Conservation (phyloP, 2,888 invertebrate genomes). For the Ecliptopera silaceata region DNA sequence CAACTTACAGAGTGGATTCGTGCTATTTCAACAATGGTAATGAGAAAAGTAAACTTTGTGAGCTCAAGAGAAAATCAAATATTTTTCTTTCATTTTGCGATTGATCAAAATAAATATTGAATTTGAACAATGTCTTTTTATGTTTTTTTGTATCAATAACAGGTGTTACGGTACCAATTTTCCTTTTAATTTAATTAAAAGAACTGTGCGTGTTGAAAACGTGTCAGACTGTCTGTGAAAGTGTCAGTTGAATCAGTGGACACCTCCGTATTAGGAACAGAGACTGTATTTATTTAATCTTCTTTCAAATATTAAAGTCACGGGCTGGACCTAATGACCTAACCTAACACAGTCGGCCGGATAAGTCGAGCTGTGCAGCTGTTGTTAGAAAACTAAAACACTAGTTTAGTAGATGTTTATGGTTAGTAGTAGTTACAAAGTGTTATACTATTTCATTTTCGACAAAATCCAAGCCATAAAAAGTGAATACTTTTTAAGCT, state of each 20-base stretch:
- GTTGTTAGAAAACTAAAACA: constrained; percentile 17
- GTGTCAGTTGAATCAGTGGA: not conserved
- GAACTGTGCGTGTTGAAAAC: constrained; percentile 4
- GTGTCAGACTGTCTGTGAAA: constrained; percentile 5
- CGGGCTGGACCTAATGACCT: constrained; percentile 22
- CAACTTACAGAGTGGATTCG: constrained; percentile 8
- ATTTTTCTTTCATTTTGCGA: constrained; percentile 9
- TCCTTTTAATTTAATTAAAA: constrained; percentile 15
- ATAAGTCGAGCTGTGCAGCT: constrained; percentile 16
- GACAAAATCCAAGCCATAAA: no score
- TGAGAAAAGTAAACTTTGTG: constrained; percentile 11
- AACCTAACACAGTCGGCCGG: constrained; percentile 17
- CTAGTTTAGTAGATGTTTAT: no score
- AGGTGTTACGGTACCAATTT: not conserved
- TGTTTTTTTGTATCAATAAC: not conserved
- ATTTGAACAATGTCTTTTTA: not conserved
- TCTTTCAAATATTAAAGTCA: constrained; percentile 24
- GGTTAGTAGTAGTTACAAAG: no score
- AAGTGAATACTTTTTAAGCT: no score
- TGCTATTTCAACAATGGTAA: constrained; percentile 15
- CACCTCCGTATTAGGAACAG: not conserved
- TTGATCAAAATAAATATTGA: constrained; percentile 6
- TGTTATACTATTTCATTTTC: no score
- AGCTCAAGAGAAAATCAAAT: constrained; percentile 10
- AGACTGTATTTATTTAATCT: constrained; percentile 11